Percentiles rank a stretch among this genome's conserved stretches.
Evolutionary conservation across 1,140 invertebrate genomes (phyloP).

Genomic region (Drosophila prosaltans): DNA sequence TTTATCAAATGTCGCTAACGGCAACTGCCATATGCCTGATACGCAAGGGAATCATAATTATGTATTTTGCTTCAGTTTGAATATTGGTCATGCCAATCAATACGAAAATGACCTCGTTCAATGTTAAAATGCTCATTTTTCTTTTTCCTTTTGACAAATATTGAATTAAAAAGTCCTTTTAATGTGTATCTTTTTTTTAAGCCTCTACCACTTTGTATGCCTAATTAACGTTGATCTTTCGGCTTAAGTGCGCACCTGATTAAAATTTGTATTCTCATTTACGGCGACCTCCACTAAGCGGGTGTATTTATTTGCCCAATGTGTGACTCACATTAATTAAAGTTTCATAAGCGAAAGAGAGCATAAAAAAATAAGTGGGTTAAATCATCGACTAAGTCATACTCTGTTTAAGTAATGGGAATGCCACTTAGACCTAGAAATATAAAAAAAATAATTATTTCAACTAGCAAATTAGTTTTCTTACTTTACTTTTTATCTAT

Average conservation of each 20-base stretch:
- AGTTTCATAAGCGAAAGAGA: conserved; percentile 40
- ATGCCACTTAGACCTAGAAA: too few relatives aligned
- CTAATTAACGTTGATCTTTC: conserved; percentile 47
- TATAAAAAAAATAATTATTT: too few relatives aligned
- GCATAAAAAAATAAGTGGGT: conserved; percentile 4
- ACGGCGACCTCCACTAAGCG: background rate
- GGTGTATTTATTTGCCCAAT: background rate
- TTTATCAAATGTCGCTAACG: conserved; percentile 38
- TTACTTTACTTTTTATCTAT: too few relatives aligned
- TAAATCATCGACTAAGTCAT: background rate
- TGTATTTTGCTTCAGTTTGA: background rate
- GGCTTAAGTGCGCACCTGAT: conserved; percentile 16
- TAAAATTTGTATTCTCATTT: conserved; percentile 37
- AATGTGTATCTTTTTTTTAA: background rate
- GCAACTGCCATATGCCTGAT: conserved; percentile 35
- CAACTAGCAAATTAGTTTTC: too few relatives aligned
- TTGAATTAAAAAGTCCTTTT: conserved; percentile 12
- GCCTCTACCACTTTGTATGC: conserved; percentile 27
- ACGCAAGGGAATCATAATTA: conserved; percentile 13
- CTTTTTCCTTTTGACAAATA: background rate
- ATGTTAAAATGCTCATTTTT: background rate
- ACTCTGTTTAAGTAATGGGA: background rate
- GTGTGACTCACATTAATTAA: conserved; percentile 59
- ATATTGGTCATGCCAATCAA: background rate
- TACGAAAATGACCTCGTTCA: background rate